phyloP scores from a whole-genome alignment of 2,888 invertebrate species.

The Heliconius ethilla region DNA sequence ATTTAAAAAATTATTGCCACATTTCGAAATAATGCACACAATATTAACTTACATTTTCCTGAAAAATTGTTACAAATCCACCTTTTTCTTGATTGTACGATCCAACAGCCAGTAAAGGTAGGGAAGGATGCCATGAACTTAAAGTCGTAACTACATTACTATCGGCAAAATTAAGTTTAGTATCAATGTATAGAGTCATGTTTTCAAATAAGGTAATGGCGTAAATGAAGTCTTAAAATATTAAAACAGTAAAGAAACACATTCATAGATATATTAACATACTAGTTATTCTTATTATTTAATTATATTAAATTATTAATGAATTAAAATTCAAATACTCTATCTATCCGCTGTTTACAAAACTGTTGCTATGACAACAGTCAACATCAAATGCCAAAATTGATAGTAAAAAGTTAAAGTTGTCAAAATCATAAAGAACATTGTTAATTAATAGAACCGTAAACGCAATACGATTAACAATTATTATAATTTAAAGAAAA shows the following conservation, averaged over 20 bases:
- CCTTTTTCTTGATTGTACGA: slow-evolving; percentile 94
- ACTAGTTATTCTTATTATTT: neutral
- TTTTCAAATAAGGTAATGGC: slow-evolving; percentile 36
- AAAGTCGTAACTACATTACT: slow-evolving; percentile 89
- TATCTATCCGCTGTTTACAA: neutral
- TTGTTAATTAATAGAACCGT: no score
- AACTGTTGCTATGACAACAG: slow-evolving; percentile 14
- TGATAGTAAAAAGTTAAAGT: neutral
- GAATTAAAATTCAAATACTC: neutral
- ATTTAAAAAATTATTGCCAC: neutral
- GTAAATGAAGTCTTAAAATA: neutral
- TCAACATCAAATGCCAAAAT: neutral
- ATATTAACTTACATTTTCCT: slow-evolving; percentile 87
- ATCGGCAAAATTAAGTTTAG: slow-evolving; percentile 89
- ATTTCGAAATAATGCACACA: neutral
- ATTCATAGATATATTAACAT: neutral
- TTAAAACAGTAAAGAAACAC: neutral
- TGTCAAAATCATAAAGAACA: no score
- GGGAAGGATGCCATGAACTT: slow-evolving; percentile 90
- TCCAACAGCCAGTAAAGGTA: slow-evolving; percentile 91
- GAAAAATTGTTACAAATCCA: slow-evolving; percentile 93
- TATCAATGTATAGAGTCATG: slow-evolving; percentile 93
- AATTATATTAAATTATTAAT: neutral
- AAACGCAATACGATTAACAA: no score
- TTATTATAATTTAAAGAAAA: no score